Base-by-base conservation (phyloP, 2,797 vertebrate species). In the Notoglanidium macrostoma region DNA sequence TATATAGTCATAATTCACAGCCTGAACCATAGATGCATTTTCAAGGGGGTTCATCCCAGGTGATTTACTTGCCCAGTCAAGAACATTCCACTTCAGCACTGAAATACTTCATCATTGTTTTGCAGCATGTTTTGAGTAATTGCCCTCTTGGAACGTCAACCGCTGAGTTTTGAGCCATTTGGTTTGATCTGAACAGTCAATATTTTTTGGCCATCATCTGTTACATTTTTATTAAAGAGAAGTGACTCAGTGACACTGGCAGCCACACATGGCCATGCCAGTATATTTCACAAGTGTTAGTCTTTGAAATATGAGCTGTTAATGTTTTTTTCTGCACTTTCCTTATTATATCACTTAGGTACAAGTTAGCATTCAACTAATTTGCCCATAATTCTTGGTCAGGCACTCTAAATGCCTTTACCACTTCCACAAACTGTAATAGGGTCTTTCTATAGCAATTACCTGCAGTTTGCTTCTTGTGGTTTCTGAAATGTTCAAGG, bases 1-100 rank as follows among this genome's bases (percentile, higher is more conserved):
- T 49, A 49, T 49, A 49, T 49, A 49, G 77, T 65, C 44, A 83
- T 83, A 57, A 72, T 9, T 1, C 19, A 70, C 65, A 84, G 63
- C 19, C 49, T 84, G 65, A 55, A 8, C 29, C 63, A 4, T 54
- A 17, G 21, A 35, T 57, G 7, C 32, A 84, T 84, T 84, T 32
- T 57, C 17, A 72, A 26, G 57, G 23, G 11, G 51, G 67, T 72
- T 72, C 83, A 55, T 84, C 44, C 67, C 29, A 84, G 83, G 51
- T 84, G 21, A 72, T 72, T 70, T 90, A 89, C 68, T 84, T 77
- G 89, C 57, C 87, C 87, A 92, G 92, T 92, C 65, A 83, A 55
- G 82, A 35, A 70, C 82, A 83, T 83, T 68, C 21, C 65, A 83
- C 57, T n/a, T 82, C 65, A 40, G 40, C 35, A 65, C 4, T 14